phyloP scores from a whole-genome alignment of 2,113 vertebrate species.

The Felis catus region DNA sequence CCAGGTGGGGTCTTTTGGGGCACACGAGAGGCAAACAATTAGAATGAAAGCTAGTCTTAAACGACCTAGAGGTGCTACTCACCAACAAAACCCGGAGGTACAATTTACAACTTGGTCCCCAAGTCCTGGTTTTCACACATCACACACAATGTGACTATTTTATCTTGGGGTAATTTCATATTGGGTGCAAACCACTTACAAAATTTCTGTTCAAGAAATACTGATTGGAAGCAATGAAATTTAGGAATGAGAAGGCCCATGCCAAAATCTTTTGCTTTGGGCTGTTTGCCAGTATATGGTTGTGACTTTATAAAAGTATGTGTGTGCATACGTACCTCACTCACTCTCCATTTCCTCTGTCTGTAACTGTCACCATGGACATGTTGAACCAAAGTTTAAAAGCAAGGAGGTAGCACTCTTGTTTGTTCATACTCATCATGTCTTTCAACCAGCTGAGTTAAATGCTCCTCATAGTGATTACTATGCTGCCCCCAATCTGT shows the following conservation, averaged over 20 bases:
- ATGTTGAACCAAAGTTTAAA: background rate
- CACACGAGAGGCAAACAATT: background rate
- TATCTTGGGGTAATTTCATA: background rate
- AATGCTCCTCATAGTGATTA: background rate
- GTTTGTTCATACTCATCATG: fast-evolving
- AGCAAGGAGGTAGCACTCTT: background rate
- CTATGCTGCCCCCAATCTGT: background rate
- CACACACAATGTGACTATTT: background rate
- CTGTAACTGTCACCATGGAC: background rate
- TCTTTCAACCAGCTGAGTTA: background rate
- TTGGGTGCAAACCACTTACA: background rate
- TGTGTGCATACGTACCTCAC: background rate
- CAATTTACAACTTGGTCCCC: background rate
- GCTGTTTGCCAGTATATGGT: background rate
- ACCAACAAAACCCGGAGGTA: background rate
- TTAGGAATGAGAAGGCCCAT: background rate
- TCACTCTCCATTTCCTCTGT: background rate
- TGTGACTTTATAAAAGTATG: background rate
- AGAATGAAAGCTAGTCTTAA: background rate
- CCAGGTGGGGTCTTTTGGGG: background rate
- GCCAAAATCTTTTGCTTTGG: background rate
- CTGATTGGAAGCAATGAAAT: background rate
- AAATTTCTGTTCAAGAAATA: background rate
- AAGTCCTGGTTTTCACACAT: background rate
- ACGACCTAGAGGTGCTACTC: background rate